Evolutionary conservation across 2,888 invertebrate species (phyloP), one percentile per base, ranked within the genome.

Genomic region (Julus scanicus): DNA sequence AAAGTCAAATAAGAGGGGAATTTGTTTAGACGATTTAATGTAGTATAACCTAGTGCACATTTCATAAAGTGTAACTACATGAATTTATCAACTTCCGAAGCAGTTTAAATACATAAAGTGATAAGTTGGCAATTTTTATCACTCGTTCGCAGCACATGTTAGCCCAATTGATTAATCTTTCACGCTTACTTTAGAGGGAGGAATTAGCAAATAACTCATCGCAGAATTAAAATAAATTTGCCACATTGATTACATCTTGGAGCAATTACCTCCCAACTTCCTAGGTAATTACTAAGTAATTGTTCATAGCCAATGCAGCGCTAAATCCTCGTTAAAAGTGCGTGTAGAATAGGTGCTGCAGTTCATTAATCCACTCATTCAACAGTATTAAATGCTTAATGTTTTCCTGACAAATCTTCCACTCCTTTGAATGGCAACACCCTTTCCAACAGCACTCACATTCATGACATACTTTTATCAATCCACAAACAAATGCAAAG

Each of bases 161-260:
- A 57, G 49, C n/a, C 39, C 29, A 57, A 80, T 40, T 87, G 87
- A 87, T 87, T 87, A 83, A 87, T 87, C 11, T 63, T 80, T 17
- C 11, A 44, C 44, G n/a, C 48, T 83, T 20, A 87, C 57, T 39
- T 57, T 20, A 11, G 57, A 83, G 49, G 49, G 40, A 44, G 49
- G 83, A 87, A 87, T 80, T 80, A 87, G 87, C 87, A 83, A 87
- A 87, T 87, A 87, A 87, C 83, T 87, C 87, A 87, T 87, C 87
- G 71, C 48, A 29, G 44, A 87, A 83, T 87, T 44, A 87, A 87
- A 87, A 87, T 87, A 87, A 87, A 87, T 87, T 87, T 87, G 63
- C 87, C 71, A 87, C 87, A 44, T 87, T 87, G 87, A 87, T 87
- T 80, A 83, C 71, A 83, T 87, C 83, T 80, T 44, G 40, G 49